Evolutionary conservation across 2,888 invertebrate genomes (phyloP).

Genomic region (Heliconius aoede): DNA sequence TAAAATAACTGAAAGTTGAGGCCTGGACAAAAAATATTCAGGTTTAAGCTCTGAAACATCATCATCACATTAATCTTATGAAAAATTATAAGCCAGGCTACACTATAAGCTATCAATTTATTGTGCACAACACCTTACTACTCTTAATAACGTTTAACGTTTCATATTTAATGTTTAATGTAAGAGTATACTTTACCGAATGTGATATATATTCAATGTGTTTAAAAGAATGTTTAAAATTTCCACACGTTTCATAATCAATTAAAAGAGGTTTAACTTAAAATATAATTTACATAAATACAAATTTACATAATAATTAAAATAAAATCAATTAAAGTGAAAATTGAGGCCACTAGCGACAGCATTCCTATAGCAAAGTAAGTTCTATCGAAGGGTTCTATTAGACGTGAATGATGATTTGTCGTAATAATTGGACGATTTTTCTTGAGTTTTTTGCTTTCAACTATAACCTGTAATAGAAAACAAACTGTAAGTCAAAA

Average conservation of each 20-base stretch:
- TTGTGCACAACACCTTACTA: neutral
- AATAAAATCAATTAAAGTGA: constrained; percentile 55
- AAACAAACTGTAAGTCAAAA: neutral
- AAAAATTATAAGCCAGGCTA: no score
- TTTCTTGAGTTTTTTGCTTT: constrained; percentile 46
- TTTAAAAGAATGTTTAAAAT: neutral
- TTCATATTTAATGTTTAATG: constrained; percentile 7
- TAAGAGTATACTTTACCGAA: neutral
- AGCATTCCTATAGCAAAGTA: constrained; percentile 58
- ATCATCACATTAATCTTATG: neutral
- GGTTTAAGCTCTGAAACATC: no score
- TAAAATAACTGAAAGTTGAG: no score
- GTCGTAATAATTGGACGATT: constrained; percentile 31
- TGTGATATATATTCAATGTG: neutral
- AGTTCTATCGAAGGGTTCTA: constrained; percentile 49
- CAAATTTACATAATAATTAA: constrained; percentile 33
- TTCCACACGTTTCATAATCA: neutral
- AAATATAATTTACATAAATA: neutral
- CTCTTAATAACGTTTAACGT: neutral
- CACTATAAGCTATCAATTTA: neutral
- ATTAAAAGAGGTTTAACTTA: neutral
- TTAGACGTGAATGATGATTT: constrained; percentile 1
- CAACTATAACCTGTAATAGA: constrained; percentile 50
- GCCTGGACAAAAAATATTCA: no score
- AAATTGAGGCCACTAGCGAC: constrained; percentile 50